These are phyloP conservation scores for Philopedon plagiatum DNA, from an alignment of 2,888 invertebrate species.

Conservation along the genomic window DNA sequence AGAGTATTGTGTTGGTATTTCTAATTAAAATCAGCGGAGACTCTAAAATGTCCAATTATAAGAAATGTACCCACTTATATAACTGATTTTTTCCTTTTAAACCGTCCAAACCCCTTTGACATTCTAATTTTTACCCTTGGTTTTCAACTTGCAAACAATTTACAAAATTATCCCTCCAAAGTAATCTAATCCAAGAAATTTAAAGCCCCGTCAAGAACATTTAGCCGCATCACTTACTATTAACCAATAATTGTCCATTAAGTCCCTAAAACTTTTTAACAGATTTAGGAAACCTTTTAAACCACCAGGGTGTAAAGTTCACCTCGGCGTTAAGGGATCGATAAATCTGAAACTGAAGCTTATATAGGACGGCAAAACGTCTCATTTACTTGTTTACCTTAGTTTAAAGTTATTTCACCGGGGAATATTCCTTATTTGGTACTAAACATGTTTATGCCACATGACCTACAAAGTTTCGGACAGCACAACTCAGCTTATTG, in stretches of 20 bases:
- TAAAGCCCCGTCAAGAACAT: slow-evolving; percentile 43
- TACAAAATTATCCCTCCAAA: slow-evolving; percentile 37
- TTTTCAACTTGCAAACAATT: slow-evolving; percentile 31
- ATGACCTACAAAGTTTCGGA: neutral
- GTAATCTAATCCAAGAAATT: slow-evolving; percentile 45
- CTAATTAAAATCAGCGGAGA: too few relatives aligned
- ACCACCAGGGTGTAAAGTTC: slow-evolving; percentile 37
- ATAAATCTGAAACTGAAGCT: slow-evolving; percentile 29
- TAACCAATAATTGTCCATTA: slow-evolving; percentile 49
- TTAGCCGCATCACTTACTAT: slow-evolving; percentile 45
- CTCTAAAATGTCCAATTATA: too few relatives aligned
- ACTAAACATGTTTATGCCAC: slow-evolving; percentile 1
- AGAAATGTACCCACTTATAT: too few relatives aligned
- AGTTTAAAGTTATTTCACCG: slow-evolving; percentile 23
- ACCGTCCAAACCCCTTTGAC: slow-evolving; percentile 15
- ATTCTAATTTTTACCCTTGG: slow-evolving; percentile 33
- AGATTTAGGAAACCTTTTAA: slow-evolving; percentile 38
- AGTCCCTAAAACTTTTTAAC: slow-evolving; percentile 36
- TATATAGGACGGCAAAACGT: slow-evolving; percentile 28
- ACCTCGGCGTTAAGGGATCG: slow-evolving; percentile 26
- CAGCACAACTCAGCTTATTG: too few relatives aligned
- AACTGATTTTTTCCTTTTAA: slow-evolving; percentile 14
- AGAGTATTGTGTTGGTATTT: too few relatives aligned
- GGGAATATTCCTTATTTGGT: slow-evolving; percentile 18
- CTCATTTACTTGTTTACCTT: slow-evolving; percentile 33